Evolutionary conservation across 2,113 vertebrate species (phyloP), one percentile per base, ranked within the genome.

Genomic region (Mobula hypostoma): DNA sequence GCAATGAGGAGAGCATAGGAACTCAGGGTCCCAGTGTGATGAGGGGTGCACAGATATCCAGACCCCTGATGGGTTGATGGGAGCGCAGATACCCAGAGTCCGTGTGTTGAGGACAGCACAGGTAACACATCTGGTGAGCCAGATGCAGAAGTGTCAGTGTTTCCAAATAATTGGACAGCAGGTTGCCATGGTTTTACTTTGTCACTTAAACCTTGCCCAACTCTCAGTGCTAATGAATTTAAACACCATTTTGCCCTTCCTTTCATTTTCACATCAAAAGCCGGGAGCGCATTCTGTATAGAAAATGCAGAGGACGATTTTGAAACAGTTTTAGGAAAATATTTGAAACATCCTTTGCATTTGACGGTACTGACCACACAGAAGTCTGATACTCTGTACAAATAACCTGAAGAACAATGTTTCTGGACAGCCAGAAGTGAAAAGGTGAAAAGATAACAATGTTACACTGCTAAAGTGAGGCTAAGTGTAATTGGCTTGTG

Each of bases 401-500:
- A 93, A 93, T 11, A 76, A 29, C 40, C 68, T 74, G 36, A 72
- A 74, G 40, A 12, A 74, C 91, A 76, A 93, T 93, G 70, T 93
- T 68, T 70, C 8, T 11, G 36, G 70, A 36, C 40, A 76, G 91
- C 70, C 72, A 74, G 29, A 68, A 74, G 36, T 93, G 36, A 93
- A 93, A 74, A 56, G 91, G 70, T 76, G 91, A 76, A 93, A 74
- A 93, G 70, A 74, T 74, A 93, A 93, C 70, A 93, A 93, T 93
- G 91, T 93, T 74, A 56, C 48, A 48, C 48, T 19, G 14, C 91
- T 56, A 48, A 93, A 74, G 70, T 93, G 70, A 76, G 91, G 68
- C 91, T 93, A 76, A 93, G 91, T 93, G 70, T 76, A 93, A 93
- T 93, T 93, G 91, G 91, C 70, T 93, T 76, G 91, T 93, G 91